Percentiles rank a stretch among this genome's conserved stretches.
These are phyloP conservation scores for Morphnarchus princeps DNA, from an alignment of 2,113 vertebrate genomes.

Conservation along the genomic window DNA sequence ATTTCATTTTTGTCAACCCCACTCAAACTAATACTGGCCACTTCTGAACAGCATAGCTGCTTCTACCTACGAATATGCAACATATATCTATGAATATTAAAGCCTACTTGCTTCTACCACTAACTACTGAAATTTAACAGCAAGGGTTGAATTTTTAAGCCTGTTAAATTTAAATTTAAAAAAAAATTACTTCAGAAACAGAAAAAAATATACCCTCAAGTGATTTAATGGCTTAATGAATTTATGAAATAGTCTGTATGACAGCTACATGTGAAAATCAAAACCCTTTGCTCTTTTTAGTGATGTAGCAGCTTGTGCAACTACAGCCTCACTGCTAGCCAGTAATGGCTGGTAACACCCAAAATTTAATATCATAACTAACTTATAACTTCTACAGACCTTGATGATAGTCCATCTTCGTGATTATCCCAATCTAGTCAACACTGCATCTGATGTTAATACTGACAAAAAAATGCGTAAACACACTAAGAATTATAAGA, in stretches of 20 bases:
- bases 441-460: neutral
- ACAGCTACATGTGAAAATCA: neutral
- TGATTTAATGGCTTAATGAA: neutral
- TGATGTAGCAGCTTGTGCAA: neutral
- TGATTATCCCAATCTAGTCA: neutral
- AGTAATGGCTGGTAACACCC: neutral
- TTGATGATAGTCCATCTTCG: neutral
- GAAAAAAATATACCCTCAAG: neutral
- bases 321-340: neutral
- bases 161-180: neutral
- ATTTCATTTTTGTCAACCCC: neutral
- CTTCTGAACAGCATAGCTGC: neutral
- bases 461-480: fast-evolving
- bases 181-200: neutral
- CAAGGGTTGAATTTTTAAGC: neutral
- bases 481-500: neutral
- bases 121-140: neutral
- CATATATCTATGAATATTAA: neutral
- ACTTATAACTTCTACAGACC: neutral
- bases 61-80: neutral
- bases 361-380: neutral
- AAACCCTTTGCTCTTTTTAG: neutral
- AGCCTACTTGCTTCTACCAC: neutral
- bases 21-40: neutral
- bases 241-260: neutral